A percentile compares a stretch with the other conserved stretches of the same genome.
These are phyloP conservation scores for Lophura nycthemera DNA, from an alignment of 2,113 vertebrate species.

Conservation along the genomic window DNA sequence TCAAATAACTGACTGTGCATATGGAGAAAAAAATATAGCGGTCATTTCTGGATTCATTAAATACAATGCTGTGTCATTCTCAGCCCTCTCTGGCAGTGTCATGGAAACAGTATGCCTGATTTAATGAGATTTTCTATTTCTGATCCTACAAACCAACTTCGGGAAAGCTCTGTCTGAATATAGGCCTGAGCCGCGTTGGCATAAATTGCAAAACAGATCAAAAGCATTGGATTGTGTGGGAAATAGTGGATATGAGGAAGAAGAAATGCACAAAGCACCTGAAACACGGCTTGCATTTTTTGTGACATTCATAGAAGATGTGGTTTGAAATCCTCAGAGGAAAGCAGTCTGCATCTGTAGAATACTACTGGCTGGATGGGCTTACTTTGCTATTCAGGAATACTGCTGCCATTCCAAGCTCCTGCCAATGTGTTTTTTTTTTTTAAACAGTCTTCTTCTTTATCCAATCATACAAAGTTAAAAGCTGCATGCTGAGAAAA, in stretches of 20 bases:
- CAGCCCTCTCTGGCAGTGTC: neutral
- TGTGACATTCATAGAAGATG: neutral
- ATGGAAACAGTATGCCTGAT: neutral
- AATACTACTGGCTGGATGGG: neutral
- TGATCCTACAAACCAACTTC: neutral
- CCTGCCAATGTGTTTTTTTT: neutral
- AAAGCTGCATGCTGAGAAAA: neutral
- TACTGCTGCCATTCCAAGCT: neutral
- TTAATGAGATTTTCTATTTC: neutral
- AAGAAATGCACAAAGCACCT: neutral
- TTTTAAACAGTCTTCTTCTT: slow-evolving; percentile 23
- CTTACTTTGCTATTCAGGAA: neutral
- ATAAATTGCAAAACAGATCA: neutral
- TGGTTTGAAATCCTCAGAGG: neutral
- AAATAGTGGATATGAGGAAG: neutral
- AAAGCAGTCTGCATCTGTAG: neutral
- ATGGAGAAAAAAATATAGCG: neutral
- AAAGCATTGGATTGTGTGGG: neutral
- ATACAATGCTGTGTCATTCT: neutral
- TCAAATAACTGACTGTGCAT: neutral
- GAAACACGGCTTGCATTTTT: neutral
- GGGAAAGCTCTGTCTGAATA: neutral
- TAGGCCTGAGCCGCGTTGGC: neutral
- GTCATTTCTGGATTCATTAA: neutral
- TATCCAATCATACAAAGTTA: neutral